Conservation (phyloP, 2,888 invertebrate species). For the Sicus ferrugineus region DNA sequence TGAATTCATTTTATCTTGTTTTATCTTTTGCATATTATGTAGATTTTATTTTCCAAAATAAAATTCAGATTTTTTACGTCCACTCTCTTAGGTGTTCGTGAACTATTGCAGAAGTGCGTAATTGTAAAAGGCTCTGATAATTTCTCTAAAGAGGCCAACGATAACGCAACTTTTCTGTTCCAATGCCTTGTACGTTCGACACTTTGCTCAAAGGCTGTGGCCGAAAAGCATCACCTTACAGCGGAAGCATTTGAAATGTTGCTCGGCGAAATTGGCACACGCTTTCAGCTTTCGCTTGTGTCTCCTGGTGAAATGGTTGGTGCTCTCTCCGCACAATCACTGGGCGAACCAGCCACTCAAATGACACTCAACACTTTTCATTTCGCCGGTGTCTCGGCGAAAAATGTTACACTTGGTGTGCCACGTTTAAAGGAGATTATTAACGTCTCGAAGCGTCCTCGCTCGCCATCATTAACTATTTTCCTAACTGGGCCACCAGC, state of each 20-base stretch:
- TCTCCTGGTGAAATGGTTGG: slow-evolving; percentile 98
- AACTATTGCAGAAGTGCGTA: slow-evolving; percentile 83
- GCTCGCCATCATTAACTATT: slow-evolving; percentile 95
- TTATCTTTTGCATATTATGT: background rate
- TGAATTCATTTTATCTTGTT: background rate
- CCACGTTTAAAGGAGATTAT: slow-evolving; percentile 95
- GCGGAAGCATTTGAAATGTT: slow-evolving; percentile 98
- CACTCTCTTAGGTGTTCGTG: slow-evolving; percentile 76
- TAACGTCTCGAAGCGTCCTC: slow-evolving; percentile 96
- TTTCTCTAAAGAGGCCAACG: slow-evolving; percentile 91
- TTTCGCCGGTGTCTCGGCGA: slow-evolving; percentile 84
- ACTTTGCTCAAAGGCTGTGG: slow-evolving; percentile 90
- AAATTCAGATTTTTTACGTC: slow-evolving; percentile 62
- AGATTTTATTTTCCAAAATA: too few relatives aligned
- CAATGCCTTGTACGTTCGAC: slow-evolving; percentile 91
- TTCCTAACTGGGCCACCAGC: slow-evolving; percentile 93
- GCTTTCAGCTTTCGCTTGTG: slow-evolving; percentile 94
- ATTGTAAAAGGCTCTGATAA: slow-evolving; percentile 93
- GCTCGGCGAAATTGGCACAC: slow-evolving; percentile 94
- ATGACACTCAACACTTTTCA: slow-evolving; percentile 49
- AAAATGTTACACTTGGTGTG: slow-evolving; percentile 98
- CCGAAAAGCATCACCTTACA: slow-evolving; percentile 90
- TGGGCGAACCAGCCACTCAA: slow-evolving; percentile 48
- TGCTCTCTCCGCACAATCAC: slow-evolving; percentile 74
- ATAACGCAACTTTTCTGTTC: slow-evolving; percentile 95